A percentile compares a stretch with the other conserved stretches of the same genome.
phyloP scores from a whole-genome alignment of 2,113 vertebrate genomes.

The Zapus hudsonius region DNA sequence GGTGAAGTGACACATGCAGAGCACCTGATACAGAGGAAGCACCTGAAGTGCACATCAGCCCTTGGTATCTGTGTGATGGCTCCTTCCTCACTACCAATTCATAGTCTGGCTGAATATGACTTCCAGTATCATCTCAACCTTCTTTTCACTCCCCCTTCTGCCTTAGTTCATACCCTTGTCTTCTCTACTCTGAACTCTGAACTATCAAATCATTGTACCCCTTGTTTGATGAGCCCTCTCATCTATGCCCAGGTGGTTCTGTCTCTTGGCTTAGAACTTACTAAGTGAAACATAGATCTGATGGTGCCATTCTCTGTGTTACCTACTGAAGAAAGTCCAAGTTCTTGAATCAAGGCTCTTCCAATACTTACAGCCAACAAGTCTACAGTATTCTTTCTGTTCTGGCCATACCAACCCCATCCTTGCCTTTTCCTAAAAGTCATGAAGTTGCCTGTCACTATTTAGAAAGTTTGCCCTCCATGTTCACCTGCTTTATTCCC shows the following conservation, averaged over 20 bases:
- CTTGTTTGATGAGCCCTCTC: background rate
- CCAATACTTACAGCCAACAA: background rate
- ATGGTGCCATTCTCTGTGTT: background rate
- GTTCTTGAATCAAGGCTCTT: background rate
- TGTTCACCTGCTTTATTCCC: background rate
- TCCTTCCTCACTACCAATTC: background rate
- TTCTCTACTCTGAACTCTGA: background rate
- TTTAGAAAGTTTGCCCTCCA: background rate
- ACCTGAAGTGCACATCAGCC: too few species aligned
- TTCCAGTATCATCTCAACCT: background rate
- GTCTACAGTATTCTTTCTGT: background rate
- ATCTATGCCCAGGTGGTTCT: background rate
- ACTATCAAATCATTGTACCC: accelerated
- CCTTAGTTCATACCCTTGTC: background rate
- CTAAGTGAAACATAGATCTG: background rate
- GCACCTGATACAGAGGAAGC: background rate
- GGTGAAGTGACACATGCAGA: background rate
- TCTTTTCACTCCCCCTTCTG: background rate
- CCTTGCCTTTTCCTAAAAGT: background rate
- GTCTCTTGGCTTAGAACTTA: background rate
- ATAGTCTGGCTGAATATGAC: background rate
- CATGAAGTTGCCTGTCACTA: background rate
- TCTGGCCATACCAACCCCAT: background rate
- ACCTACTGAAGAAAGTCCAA: background rate
- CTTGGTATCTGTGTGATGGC: accelerated